These are phyloP conservation scores for Hirtodrosophila cameraria DNA, from an alignment of 2,888 invertebrate genomes.

Conservation along the genomic window DNA sequence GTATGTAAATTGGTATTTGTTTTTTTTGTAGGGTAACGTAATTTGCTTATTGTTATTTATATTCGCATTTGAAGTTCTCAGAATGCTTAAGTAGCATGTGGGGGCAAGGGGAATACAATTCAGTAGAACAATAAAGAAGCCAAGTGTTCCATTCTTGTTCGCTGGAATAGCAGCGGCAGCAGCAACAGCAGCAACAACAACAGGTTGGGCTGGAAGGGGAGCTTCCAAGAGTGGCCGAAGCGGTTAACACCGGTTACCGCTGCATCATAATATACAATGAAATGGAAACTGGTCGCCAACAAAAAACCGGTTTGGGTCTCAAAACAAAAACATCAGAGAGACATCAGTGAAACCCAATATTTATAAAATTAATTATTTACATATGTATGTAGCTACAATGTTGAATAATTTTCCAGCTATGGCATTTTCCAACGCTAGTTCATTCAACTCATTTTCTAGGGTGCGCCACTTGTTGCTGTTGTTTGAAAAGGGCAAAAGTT, in stretches of 20 bases:
- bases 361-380: conserved; percentile 37
- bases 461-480: conserved; percentile 52
- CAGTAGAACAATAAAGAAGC: conserved; percentile 8
- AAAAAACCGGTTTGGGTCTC: conserved; percentile 49
- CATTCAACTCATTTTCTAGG: conserved; percentile 59
- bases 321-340: conserved; percentile 55
- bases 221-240: conserved; percentile 36
- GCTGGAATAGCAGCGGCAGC: not conserved
- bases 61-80: not conserved
- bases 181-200: conserved; percentile 24
- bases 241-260: conserved; percentile 49
- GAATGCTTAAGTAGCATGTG: conserved; percentile 9
- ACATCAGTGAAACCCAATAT: conserved; percentile 34
- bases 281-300: conserved; percentile 67
- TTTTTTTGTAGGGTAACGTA: conserved; percentile 3
- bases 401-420: conserved; percentile 48
- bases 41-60: conserved; percentile 4
- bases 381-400: not conserved
- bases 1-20: too few relatives aligned
- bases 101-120: conserved; percentile 1
- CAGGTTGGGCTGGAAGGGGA: conserved; percentile 29
- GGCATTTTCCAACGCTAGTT: conserved; percentile 62
- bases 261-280: conserved; percentile 44
- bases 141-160: conserved; percentile 14
- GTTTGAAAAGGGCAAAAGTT: conserved; percentile 5